Percentiles rank a stretch among this genome's conserved stretches.
phyloP scores from a whole-genome alignment of 1,140 invertebrate genomes.

The Dinothrombium tinctorium region DNA sequence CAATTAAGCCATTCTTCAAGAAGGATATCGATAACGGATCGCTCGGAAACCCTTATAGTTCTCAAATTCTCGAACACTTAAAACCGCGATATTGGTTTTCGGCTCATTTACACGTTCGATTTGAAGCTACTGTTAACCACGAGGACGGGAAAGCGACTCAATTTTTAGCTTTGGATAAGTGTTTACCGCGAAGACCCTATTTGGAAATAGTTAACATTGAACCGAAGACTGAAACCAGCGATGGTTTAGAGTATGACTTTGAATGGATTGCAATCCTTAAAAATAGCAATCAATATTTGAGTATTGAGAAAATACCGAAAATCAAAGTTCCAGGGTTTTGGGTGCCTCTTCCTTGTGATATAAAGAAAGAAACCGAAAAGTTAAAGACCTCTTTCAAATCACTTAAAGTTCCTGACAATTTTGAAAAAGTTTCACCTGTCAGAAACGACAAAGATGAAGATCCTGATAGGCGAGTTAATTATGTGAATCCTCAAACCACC shows the following conservation, averaged over 20 bases:
- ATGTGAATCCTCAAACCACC: constrained; percentile 54
- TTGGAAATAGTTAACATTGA: constrained; percentile 31
- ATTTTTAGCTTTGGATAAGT: constrained; percentile 90
- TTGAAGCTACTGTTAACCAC: constrained; percentile 60
- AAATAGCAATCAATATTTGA: constrained; percentile 65
- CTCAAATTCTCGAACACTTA: constrained; percentile 47
- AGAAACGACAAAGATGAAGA: constrained; percentile 22
- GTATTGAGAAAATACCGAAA: constrained; percentile 31
- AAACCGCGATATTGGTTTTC: constrained; percentile 85
- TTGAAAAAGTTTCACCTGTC: constrained; percentile 39
- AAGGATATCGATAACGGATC: constrained; percentile 52
- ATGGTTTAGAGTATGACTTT: constrained; percentile 49
- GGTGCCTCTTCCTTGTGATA: constrained; percentile 19
- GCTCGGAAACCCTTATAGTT: constrained; percentile 58
- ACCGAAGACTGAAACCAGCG: constrained; percentile 7
- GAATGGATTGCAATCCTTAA: constrained; percentile 77
- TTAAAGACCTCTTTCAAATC: constrained; percentile 37
- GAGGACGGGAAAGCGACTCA: constrained; percentile 36
- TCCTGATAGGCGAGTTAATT: constrained; percentile 18
- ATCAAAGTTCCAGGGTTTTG: background rate
- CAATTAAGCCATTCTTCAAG: constrained; percentile 59
- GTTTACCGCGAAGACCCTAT: constrained; percentile 62
- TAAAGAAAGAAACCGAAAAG: constrained; percentile 39
- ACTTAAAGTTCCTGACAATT: constrained; percentile 44
- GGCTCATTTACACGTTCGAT: constrained; percentile 90